Evolutionary conservation across 2,113 vertebrate species (phyloP).

Genomic region (Engraulis encrasicolus): DNA sequence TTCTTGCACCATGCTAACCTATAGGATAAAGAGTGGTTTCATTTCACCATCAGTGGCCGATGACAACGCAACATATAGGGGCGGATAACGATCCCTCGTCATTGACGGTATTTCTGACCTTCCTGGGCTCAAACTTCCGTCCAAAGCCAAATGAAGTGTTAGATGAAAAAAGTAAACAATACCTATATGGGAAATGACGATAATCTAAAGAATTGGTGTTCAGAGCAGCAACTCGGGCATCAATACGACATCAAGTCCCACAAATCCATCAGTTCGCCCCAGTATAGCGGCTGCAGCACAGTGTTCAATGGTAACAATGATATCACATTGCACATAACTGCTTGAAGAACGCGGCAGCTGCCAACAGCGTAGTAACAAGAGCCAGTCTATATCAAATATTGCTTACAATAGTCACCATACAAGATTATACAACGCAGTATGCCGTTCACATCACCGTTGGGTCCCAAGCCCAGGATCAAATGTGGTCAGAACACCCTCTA

Average conservation of each 20-base stretch:
- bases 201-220: background rate
- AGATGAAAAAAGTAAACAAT: background rate
- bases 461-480: background rate
- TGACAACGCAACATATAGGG: slow-evolving; percentile 15
- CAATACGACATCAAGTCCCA: background rate
- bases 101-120: slow-evolving; percentile 3
- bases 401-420: background rate
- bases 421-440: background rate
- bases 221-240: background rate
- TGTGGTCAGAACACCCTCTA: background rate
- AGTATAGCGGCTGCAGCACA: background rate
- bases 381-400: background rate
- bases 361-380: background rate
- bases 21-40: background rate
- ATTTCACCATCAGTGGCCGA: background rate
- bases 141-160: background rate
- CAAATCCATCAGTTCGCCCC: background rate
- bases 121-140: background rate
- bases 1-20: background rate
- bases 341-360: background rate
- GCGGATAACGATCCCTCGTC: background rate
- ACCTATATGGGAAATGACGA: background rate
- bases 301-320: background rate
- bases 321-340: background rate
- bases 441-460: background rate